Evolutionary conservation across 2,113 vertebrate genomes (phyloP), one percentile per base, ranked within the genome.

Genomic region (Bos indicus): DNA sequence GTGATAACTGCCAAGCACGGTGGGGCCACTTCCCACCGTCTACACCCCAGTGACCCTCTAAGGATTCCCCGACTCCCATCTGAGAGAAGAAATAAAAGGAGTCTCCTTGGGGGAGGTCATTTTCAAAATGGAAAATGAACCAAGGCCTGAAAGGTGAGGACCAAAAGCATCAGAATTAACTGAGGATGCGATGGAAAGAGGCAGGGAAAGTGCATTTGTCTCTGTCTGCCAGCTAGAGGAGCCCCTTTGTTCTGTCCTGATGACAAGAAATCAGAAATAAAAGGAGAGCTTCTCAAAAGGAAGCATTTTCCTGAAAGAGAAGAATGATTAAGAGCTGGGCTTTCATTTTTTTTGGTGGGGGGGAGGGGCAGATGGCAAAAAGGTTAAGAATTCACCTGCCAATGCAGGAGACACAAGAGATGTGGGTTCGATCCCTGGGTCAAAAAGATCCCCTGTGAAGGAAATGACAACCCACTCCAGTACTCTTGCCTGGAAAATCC

Each of bases 181-280:
- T 0, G 17, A 43, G 52, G n/a, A 6, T 0, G 4, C 2, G 0
- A 17, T 17, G n/a, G 4, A 26, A 52, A 7, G 30, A 26, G 8
- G 14, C 43, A 46, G 59, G 36, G 7, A 40, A 15, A 67, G 52
- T 4, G 19, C 40, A 8, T 67, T 52, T 25, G 26, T 43, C 28
- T 71, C 62, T 43, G 56, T 51, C 62, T 48, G 60, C 43, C 23
- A 52, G 40, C 56, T 51, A 36, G 0, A 28, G 56, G 54, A 52
- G 12, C 5, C 7, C 2, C 40, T 91, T 54, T 46, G 48, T 91
- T 83, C 19, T 16, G 5, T 7, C 28, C 8, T 12, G 7, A 81
- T 21, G 15, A 17, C 17, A n/a, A 92, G 46, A 91, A 67, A 40
- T 13, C 30, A 56, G 17, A 33, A 40, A 71, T 57, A 14, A 81